Evolutionary conservation across 2,888 invertebrate species (phyloP).

Genomic region (Phortica magna): DNA sequence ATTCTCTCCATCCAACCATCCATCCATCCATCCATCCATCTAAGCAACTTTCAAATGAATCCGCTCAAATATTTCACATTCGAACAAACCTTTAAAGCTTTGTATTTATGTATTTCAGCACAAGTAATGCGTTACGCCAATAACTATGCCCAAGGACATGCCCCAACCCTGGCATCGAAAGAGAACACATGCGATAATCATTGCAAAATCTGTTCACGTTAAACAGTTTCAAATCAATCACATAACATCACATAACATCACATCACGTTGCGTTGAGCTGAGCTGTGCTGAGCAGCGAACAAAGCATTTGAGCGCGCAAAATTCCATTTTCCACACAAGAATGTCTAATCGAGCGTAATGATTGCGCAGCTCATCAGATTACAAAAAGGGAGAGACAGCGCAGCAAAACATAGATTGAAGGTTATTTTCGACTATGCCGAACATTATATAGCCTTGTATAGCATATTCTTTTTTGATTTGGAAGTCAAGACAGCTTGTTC

Average conservation of each 20-base stretch:
- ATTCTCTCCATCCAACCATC: too few species aligned
- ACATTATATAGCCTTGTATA: too few species aligned
- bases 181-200: neutral
- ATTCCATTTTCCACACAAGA: neutral
- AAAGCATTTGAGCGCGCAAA: neutral
- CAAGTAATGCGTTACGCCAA: too few species aligned
- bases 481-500: too few species aligned
- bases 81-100: neutral
- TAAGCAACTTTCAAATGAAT: too few species aligned
- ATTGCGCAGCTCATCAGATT: conserved; percentile 19
- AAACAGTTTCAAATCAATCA: conserved; percentile 14
- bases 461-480: too few species aligned
- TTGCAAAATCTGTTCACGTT: neutral
- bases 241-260: neutral
- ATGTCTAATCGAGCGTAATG: conserved; percentile 18
- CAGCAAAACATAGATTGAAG: neutral
- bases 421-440: too few species aligned
- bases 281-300: neutral
- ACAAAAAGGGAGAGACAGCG: neutral
- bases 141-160: too few species aligned
- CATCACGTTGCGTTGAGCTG: neutral
- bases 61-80: too few species aligned
- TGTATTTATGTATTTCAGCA: neutral
- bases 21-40: too few species aligned
- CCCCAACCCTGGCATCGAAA: too few species aligned